Evolutionary conservation across 2,888 invertebrate species (phyloP).

Genomic region (Steinernema hermaphroditum): DNA sequence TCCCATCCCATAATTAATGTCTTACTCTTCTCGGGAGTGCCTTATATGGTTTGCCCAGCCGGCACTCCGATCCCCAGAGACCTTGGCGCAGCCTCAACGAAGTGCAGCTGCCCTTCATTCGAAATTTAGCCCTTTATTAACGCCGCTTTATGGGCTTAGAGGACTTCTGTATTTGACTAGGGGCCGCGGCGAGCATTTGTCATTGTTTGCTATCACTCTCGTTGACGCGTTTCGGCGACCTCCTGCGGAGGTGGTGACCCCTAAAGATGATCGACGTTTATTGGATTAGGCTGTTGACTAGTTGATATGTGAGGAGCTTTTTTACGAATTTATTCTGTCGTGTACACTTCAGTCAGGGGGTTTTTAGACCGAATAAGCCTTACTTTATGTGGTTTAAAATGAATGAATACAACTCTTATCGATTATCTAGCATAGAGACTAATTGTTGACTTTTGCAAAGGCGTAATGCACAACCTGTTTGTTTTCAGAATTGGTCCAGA

Average conservation of each 20-base stretch:
- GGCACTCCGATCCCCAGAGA: no score
- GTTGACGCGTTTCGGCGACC: background rate
- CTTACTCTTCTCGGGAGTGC: no score
- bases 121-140: background rate
- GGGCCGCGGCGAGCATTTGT: no score
- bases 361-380: background rate
- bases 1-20: no score
- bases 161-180: background rate
- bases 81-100: no score
- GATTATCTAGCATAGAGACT: no score
- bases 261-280: background rate
- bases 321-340: background rate
- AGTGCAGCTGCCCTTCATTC: background rate
- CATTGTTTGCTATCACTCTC: background rate
- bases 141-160: background rate
- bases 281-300: background rate
- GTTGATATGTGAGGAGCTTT: background rate
- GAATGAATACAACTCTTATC: background rate
- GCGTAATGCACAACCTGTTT: no score
- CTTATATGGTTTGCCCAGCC: no score
- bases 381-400: background rate
- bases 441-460: no score
- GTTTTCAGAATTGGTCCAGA: no score
- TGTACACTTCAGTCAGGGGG: background rate
- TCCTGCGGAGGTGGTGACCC: background rate